Percentiles rank a stretch among this genome's conserved stretches.
Evolutionary conservation across 2,113 vertebrate species (phyloP).

Genomic region (Phodopus roborovskii): DNA sequence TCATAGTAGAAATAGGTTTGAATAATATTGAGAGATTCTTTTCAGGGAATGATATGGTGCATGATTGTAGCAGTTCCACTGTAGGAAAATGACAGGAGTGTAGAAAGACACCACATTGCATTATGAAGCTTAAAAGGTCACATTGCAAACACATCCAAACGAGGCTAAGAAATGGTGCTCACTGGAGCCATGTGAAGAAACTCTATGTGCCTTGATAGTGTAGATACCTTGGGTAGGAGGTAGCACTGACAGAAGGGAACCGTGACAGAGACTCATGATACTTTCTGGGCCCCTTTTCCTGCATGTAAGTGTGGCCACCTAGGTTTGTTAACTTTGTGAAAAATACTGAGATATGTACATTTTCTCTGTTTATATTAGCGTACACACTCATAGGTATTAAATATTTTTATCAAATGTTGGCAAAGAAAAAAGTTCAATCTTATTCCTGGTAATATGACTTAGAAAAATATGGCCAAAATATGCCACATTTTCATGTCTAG

Average conservation of each 20-base stretch:
- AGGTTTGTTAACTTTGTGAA: background rate
- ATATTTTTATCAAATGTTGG: background rate
- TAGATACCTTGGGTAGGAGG: background rate
- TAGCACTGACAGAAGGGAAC: background rate
- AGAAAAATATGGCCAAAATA: background rate
- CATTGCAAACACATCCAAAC: background rate
- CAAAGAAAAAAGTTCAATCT: background rate
- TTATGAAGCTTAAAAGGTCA: background rate
- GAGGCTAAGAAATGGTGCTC: background rate
- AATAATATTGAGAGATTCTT: background rate
- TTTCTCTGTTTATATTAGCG: background rate
- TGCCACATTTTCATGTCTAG: background rate
- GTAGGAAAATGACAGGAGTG: background rate
- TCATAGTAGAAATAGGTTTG: background rate
- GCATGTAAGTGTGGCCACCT: rapidly evolving
- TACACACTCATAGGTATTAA: background rate
- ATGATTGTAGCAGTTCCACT: background rate
- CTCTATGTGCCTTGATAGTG: background rate
- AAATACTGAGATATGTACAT: background rate
- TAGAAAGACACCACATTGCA: background rate
- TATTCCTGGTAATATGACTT: background rate
- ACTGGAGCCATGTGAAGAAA: background rate
- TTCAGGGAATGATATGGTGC: background rate
- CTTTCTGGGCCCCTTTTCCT: background rate
- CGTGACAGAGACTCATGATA: too few species aligned